Evolutionary conservation across 2,797 vertebrate species (phyloP), one percentile per base, ranked within the genome.

Genomic region (Neosilurus hyrtlii): DNA sequence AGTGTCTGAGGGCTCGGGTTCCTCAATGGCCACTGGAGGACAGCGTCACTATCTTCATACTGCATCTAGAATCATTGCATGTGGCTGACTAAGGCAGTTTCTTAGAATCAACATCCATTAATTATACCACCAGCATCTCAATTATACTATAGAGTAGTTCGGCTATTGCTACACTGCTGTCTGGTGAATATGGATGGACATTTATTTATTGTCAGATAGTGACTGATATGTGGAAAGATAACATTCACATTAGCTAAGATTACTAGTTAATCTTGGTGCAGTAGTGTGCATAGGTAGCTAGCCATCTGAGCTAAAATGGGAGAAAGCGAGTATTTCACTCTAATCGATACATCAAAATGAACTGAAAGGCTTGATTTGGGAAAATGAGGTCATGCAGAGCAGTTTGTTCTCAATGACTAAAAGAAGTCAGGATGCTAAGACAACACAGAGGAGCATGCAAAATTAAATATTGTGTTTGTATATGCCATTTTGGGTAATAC

Each of bases 11-110:
- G 61, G 22, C 57, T 76, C 74, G 0, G 74, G 22, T 76, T 76
- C 57, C 74, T 76, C 57, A 16, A 43, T 87, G 49, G 87, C 73
- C 81, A 85, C 79, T 66, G 37, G 78, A 80, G 83, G 37, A 66
- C 83, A 86, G 70, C 74, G 81, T 86, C 83, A 70, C 54, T 51
- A 22, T 82, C 59, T 63, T 63, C 15, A 63, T 49, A 63, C n/a
- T 6, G 75, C 26, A 78, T 26, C 22, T 37, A 51, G 37, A 26
- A 63, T 52, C 62, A 54, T 65, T 43, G 20, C 15, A 12, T 9
- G 22, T 24, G 20, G 5, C 15, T 59, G n/a, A 57, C 18, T 4
- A 57, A 74, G 35, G 62, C 6, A 65, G 37, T 43, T 2, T 43
- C 37, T 43, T 6, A 43, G 6, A 43, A 3, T 43, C 37, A 43